Conservation (phyloP, 2,888 invertebrate genomes). For the Netelia fuscicornis region DNA sequence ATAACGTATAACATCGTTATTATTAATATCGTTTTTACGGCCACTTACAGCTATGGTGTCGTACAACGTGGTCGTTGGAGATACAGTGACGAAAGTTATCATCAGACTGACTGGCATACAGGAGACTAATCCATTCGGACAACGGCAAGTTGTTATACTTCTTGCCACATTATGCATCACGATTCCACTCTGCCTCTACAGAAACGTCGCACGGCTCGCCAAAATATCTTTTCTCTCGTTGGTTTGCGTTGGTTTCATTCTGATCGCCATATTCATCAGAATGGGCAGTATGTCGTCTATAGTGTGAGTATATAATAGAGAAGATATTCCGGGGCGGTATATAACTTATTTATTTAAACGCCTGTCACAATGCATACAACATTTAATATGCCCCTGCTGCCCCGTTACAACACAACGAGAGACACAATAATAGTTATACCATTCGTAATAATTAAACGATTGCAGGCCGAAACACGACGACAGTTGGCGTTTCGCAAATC, state of each 20-base stretch:
- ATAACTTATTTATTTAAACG: no score
- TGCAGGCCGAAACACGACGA: slow-evolving; percentile 88
- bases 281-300: slow-evolving; percentile 87
- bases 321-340: no score
- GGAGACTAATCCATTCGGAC: slow-evolving; percentile 86
- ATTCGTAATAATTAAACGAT: slow-evolving; percentile 9
- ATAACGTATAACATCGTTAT: no score
- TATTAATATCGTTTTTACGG: slow-evolving; percentile 12
- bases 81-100: slow-evolving; percentile 93
- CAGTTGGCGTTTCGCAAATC: slow-evolving; percentile 91
- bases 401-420: neutral
- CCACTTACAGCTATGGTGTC: slow-evolving; percentile 92
- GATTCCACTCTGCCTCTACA: slow-evolving; percentile 92
- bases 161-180: slow-evolving; percentile 91
- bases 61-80: slow-evolving; percentile 94
- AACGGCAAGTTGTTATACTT: slow-evolving; percentile 89
- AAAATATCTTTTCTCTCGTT: slow-evolving; percentile 90
- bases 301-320: slow-evolving; percentile 87
- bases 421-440: no score
- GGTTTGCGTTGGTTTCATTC: slow-evolving; percentile 90
- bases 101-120: slow-evolving; percentile 88
- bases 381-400: neutral
- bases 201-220: slow-evolving; percentile 90
- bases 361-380: no score
- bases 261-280: slow-evolving; percentile 88